Evolutionary conservation across 2,888 invertebrate genomes (phyloP), one percentile per base, ranked within the genome.

Genomic region (Furcula furcula): DNA sequence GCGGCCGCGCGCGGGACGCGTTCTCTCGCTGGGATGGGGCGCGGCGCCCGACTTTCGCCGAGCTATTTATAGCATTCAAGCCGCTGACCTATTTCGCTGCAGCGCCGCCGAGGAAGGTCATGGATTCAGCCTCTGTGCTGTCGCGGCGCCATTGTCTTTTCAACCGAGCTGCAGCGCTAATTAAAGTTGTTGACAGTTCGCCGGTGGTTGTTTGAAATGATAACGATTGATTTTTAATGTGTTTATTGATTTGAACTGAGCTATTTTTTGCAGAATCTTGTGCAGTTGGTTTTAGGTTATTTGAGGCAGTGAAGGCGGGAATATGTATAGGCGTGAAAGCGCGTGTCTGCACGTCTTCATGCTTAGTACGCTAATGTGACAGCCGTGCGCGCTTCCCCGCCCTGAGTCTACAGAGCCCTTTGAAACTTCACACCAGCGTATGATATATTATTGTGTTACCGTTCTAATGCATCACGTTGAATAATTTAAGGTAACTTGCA

Each of bases 81-180:
- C 87, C 85, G 86, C 86, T 87, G 88, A 88, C 88, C 87, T 84
- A 88, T 85, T 86, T 88, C 75, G 77, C 80, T 85, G 87, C 85
- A 85, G 81, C 78, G 75, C 79, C 77, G 55, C 70, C 75, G 73
- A 76, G 83, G 87, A 88, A 87, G 88, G 87, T 88, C 88, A 88
- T 83, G 86, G 86, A 82, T 86, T 76, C 82, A 78, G 82, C 78
- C 79, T 76, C 76, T 79, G 69, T 81, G 82, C 68, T 79, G 73
- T 67, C 71, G 70, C 74, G 83, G 78, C 83, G 83, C 85, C 81
- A 84, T 86, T 86, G 87, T 87, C 85, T 84, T 69, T 60, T 71
- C 73, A 71, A 76, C 77, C 73, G 76, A 75, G 80, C 68, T 86
- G 86, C 87, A 85, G 78, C 71, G 73, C 84, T 86, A 86, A 86